Evolutionary conservation across 2,113 vertebrate species (phyloP).

Genomic region (Chionodraco myersi): DNA sequence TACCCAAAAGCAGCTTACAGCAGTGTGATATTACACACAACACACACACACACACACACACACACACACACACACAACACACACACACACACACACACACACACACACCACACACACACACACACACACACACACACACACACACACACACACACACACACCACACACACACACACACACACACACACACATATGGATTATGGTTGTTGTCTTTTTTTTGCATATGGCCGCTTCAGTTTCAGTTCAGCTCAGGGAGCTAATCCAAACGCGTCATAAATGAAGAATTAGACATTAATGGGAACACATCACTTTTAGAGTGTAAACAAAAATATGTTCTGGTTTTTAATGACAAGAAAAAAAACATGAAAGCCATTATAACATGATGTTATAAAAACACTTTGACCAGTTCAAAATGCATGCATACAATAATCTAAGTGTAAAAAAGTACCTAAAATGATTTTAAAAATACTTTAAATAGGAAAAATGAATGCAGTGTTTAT

Average conservation of each 20-base stretch:
- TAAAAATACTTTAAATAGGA: no score
- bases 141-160: not conserved
- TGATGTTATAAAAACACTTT: no score
- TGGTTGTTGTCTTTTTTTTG: conserved; percentile 21
- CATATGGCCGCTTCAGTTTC: conserved; percentile 38
- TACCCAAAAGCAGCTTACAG: conserved; percentile 59
- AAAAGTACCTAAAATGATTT: no score
- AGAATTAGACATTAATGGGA: not conserved
- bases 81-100: no score
- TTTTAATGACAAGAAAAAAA: no score
- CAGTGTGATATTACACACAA: conserved; percentile 18
- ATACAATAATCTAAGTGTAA: not conserved
- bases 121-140: not conserved
- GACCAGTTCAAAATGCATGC: not conserved
- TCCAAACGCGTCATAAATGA: conserved; percentile 27
- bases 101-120: no score
- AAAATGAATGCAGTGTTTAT: not conserved
- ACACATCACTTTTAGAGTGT: not conserved
- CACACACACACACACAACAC: no score
- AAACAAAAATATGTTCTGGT: not conserved
- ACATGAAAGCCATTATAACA: no score
- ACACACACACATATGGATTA: conserved; percentile 58
- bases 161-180: conserved; percentile 20
- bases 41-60: no score
- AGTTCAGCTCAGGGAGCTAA: conserved; percentile 33